These are phyloP conservation scores for Patella vulgata DNA, from an alignment of 1,140 invertebrate species.

Conservation along the genomic window DNA sequence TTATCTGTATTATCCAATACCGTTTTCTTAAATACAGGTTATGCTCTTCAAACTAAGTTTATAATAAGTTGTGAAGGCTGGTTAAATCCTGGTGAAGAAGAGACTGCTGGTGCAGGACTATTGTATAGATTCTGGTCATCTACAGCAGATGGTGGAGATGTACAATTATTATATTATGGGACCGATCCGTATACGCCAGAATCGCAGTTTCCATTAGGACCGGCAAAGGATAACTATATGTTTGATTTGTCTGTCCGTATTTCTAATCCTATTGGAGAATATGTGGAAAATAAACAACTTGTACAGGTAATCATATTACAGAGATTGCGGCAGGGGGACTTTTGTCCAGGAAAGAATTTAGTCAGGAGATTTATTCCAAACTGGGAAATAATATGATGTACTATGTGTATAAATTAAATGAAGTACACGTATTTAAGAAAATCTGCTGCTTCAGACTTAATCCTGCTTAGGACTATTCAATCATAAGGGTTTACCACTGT, in stretches of 20 bases:
- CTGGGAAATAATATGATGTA: no score
- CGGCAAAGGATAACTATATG: constrained; percentile 25
- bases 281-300: constrained; percentile 37
- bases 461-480: no score
- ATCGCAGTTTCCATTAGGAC: constrained; percentile 43
- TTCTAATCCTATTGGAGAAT: constrained; percentile 50
- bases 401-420: no score
- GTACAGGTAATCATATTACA: constrained; percentile 39
- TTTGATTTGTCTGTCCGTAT: constrained; percentile 46
- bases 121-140: constrained; percentile 47
- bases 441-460: no score
- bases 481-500: no score
- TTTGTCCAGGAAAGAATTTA: no score
- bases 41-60: constrained; percentile 42
- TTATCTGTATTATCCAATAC: no score
- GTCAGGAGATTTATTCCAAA: no score
- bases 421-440: no score
- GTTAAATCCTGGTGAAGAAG: constrained; percentile 50
- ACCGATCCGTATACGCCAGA: constrained; percentile 46
- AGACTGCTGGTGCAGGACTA: constrained; percentile 34
- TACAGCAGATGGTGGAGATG: constrained; percentile 25
- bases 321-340: no score
- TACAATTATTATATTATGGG: constrained; percentile 50
- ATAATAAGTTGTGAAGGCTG: constrained; percentile 44
- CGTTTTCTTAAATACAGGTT: no score